These are phyloP conservation scores for Trypoxylus dichotomus DNA, from an alignment of 1,140 invertebrate species.

Conservation along the genomic window DNA sequence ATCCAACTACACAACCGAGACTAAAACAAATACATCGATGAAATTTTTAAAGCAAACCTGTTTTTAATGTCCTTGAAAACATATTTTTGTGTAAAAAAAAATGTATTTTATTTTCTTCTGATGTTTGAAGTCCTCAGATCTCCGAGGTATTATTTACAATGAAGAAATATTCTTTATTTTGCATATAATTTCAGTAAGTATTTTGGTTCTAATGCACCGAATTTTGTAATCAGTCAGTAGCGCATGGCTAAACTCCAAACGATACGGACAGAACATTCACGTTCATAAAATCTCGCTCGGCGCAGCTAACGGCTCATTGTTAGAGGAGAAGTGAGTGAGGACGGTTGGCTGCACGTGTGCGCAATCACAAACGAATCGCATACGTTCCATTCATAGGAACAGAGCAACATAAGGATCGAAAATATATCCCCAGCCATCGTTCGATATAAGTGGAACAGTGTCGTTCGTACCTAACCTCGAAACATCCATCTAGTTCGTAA, in stretches of 20 bases:
- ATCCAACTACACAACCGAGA: too few species aligned
- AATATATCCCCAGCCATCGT: background rate
- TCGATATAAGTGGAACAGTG: background rate
- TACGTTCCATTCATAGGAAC: background rate
- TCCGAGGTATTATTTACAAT: too few species aligned
- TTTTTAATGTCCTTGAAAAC: too few species aligned
- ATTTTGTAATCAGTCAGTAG: background rate
- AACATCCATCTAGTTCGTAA: background rate
- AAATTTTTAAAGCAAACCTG: too few species aligned
- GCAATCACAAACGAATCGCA: background rate
- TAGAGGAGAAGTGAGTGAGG: background rate
- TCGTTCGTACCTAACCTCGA: background rate
- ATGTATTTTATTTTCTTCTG: too few species aligned
- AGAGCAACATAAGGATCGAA: background rate
- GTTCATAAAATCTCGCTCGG: background rate
- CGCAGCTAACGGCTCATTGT: background rate
- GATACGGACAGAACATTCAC: background rate
- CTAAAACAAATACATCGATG: too few species aligned
- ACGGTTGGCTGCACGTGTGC: background rate
- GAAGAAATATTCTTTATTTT: too few species aligned
- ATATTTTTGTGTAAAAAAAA: too few species aligned
- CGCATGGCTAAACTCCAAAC: background rate
- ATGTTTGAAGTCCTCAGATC: too few species aligned
- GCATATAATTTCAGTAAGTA: too few species aligned
- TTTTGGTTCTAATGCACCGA: background rate